phyloP scores from a whole-genome alignment of 2,888 invertebrate species.

The Adela reaumurella region DNA sequence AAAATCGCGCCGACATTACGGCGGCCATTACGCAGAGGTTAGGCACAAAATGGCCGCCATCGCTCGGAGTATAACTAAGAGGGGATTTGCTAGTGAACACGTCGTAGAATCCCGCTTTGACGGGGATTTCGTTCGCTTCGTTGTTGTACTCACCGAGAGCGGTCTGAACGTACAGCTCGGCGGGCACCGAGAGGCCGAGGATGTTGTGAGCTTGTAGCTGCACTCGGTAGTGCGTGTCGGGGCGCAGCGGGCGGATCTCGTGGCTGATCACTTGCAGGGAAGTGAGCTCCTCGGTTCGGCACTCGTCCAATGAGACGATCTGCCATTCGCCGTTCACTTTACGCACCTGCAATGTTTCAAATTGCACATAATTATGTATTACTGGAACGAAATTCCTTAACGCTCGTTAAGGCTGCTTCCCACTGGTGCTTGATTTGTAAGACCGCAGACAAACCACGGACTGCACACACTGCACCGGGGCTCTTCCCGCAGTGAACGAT shows the following conservation, averaged over 20 bases:
- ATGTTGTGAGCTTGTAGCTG: constrained; percentile 82
- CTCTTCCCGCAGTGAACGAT: too few relatives aligned
- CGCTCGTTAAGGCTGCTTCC: too few relatives aligned
- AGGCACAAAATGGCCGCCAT: too few relatives aligned
- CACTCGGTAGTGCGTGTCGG: constrained; percentile 81
- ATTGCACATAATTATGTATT: too few relatives aligned
- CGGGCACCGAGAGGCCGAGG: constrained; percentile 78
- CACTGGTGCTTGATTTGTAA: too few relatives aligned
- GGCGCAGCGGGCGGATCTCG: constrained; percentile 65
- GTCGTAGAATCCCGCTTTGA: constrained; percentile 48
- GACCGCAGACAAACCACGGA: too few relatives aligned
- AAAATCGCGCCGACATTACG: too few relatives aligned
- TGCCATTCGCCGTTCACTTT: constrained; percentile 68
- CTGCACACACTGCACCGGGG: too few relatives aligned
- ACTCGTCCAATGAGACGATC: constrained; percentile 48
- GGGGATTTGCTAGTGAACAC: constrained; percentile 42
- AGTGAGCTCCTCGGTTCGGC: constrained; percentile 58
- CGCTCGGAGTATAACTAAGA: constrained; percentile 8
- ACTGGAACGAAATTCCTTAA: too few relatives aligned
- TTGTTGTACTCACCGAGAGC: constrained; percentile 77
- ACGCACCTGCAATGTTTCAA: constrained; percentile 63
- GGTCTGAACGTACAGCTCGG: constrained; percentile 77
- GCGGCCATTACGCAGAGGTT: too few relatives aligned
- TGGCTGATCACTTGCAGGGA: constrained; percentile 61
- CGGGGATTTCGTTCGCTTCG: constrained; percentile 42